Evolutionary conservation across 2,888 invertebrate species (phyloP), one percentile per base, ranked within the genome.

Genomic region (Germaria angustata): DNA sequence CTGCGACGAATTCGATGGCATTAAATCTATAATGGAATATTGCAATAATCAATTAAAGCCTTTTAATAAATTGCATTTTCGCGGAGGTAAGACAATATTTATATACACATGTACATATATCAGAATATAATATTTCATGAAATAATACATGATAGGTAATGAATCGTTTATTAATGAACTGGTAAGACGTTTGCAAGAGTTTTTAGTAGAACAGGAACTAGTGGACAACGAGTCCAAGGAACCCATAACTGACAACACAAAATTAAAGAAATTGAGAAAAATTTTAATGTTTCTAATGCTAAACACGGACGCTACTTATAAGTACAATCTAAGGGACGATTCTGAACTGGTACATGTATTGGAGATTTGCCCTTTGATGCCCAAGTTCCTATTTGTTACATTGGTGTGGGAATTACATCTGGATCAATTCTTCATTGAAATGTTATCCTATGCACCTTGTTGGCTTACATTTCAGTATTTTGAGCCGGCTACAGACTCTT

Each of bases 381-480:
- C 90, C 5, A 89, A 88, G 69, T 88, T 88, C 77, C 75, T 90
- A 0, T 65, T 88, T 0, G 84, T 88, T 0, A 82, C 86, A 0
- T 69, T 89, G 2, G 75, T 89, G 41, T 89, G 88, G 88, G 85
- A 86, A 13, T 61, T 90, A n/a, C 83, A 86, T 9, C 78, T 90
- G 6, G 87, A 89, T 17, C 79, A 84, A 71, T 88, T 85, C 51
- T 89, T 88, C 61, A 88, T 86, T 66, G 89, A 90, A 84, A 85
- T 86, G 57, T 39, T 90, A 13, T 65, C 85, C 0, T 86, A 87
- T 65, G 83, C 88, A 3, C 89, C 90, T 0, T 86, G 87, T 22
- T 90, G 89, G 89, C 88, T 90, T 63, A 79, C 87, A 0, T 86
- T 88, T 72, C 89, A 89, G 68, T 88, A 88, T 71, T 86, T 88